Percentiles rank a stretch among this genome's conserved stretches.
Conservation (phyloP, 2,888 invertebrate species). For the Pollenia angustigena region DNA sequence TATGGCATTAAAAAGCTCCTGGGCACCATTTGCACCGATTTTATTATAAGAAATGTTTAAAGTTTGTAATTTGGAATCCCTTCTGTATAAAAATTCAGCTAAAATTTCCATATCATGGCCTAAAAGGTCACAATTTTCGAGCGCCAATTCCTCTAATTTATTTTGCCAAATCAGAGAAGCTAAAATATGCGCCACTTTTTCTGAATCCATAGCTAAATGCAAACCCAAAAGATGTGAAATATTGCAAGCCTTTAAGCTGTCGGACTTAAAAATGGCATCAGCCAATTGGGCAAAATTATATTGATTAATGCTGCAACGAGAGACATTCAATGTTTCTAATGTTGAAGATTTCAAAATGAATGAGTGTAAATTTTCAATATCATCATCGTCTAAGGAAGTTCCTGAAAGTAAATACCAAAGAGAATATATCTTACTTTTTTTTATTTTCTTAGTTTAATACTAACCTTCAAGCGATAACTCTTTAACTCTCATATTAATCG, state of each 20-base stretch:
- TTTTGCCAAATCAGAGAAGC: slow-evolving; percentile 80
- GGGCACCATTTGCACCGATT: slow-evolving; percentile 79
- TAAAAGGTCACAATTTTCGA: slow-evolving; percentile 80
- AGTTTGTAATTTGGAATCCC: slow-evolving; percentile 72
- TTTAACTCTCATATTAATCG: slow-evolving; percentile 71
- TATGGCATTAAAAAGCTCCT: slow-evolving; percentile 78
- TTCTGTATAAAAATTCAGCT: slow-evolving; percentile 78
- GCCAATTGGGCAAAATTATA: slow-evolving; percentile 81
- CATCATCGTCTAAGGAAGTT: slow-evolving; percentile 73
- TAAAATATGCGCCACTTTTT: slow-evolving; percentile 78
- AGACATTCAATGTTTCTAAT: slow-evolving; percentile 76
- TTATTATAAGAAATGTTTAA: slow-evolving; percentile 79
- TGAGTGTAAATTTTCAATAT: slow-evolving; percentile 74
- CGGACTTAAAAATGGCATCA: slow-evolving; percentile 81
- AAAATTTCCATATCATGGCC: slow-evolving; percentile 80
- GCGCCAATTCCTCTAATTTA: slow-evolving; percentile 78
- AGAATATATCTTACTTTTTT: not conserved
- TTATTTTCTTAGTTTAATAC: not conserved
- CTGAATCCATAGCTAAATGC: slow-evolving; percentile 77
- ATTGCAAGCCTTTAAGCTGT: slow-evolving; percentile 75
- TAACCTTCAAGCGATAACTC: slow-evolving; percentile 78
- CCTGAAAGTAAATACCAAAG: slow-evolving; percentile 68
- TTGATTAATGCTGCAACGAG: slow-evolving; percentile 78
- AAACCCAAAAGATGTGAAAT: slow-evolving; percentile 77
- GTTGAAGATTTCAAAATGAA: slow-evolving; percentile 76